phyloP scores from a whole-genome alignment of 2,113 vertebrate genomes.

The Triplophysa dalaica region DNA sequence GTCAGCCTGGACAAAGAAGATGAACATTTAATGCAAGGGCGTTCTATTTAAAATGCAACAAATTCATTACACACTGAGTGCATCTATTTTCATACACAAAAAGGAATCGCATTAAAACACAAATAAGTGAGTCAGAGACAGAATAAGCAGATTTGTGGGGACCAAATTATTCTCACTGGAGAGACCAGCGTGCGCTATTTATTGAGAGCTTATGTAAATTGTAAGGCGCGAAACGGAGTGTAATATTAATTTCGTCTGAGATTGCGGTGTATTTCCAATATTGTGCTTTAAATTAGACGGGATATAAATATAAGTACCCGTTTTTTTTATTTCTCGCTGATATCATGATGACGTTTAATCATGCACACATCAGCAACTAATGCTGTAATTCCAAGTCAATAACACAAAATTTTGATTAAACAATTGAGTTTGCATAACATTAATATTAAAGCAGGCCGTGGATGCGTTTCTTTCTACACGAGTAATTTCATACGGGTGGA shows the following conservation, averaged over 20 bases:
- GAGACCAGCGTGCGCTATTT: not conserved
- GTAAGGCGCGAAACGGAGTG: not conserved
- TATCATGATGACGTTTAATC: no score
- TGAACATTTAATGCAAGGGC: constrained; percentile 30
- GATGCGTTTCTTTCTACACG: constrained; percentile 43
- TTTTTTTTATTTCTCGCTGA: no score
- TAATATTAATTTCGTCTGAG: not conserved
- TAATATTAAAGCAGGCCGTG: constrained; percentile 28
- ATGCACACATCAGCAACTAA: no score
- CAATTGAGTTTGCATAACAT: constrained; percentile 33
- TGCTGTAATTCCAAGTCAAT: no score
- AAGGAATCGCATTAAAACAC: not conserved
- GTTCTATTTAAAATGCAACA: constrained; percentile 8
- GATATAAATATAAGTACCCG: not conserved
- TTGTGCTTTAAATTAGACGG: not conserved
- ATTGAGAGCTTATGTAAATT: constrained; percentile 10
- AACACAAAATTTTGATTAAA: constrained; percentile 39
- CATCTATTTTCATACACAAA: constrained; percentile 15
- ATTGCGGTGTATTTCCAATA: not conserved
- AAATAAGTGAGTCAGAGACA: not conserved
- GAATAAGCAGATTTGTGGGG: constrained; percentile 18
- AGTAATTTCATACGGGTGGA: constrained; percentile 38
- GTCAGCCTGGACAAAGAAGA: constrained; percentile 1
- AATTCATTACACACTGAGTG: constrained; percentile 4
- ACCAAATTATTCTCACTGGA: constrained; percentile 3